Evolutionary conservation across 2,888 invertebrate genomes (phyloP).

Genomic region (Labia minor): DNA sequence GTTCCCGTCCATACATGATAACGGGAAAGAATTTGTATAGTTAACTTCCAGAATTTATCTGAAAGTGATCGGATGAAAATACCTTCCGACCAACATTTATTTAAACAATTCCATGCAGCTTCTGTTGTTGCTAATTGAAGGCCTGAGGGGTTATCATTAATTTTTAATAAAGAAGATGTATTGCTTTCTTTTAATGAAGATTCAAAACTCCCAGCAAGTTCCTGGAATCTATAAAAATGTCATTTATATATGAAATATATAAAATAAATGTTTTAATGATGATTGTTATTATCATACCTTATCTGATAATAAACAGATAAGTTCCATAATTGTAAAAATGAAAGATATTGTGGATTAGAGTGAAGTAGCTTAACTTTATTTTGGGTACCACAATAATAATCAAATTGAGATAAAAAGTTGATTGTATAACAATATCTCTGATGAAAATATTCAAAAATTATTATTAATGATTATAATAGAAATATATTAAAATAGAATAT

Average conservation of each 20-base stretch:
- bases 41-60: constrained; percentile 78
- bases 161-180: constrained; percentile 20
- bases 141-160: constrained; percentile 22
- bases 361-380: constrained; percentile 50
- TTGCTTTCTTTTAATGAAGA: constrained; percentile 27
- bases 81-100: constrained; percentile 63
- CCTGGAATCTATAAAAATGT: constrained; percentile 59
- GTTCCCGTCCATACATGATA: constrained; percentile 60
- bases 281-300: constrained; percentile 39
- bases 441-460: constrained; percentile 23
- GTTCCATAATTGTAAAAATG: constrained; percentile 81
- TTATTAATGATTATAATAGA: too few species aligned
- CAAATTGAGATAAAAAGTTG: constrained; percentile 60
- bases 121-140: constrained; percentile 36
- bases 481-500: too few species aligned
- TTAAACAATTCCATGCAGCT: constrained; percentile 43
- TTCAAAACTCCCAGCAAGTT: constrained; percentile 60
- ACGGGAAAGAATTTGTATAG: constrained; percentile 69
- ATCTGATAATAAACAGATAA: constrained; percentile 94
- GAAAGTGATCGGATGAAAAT: constrained; percentile 67
- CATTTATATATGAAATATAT: background rate
- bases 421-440: constrained; percentile 67
- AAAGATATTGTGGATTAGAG: constrained; percentile 58
- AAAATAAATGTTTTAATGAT: background rate
- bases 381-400: constrained; percentile 48